Evolutionary conservation across 2,888 invertebrate species (phyloP).

Genomic region (Hemaris fuciformis): DNA sequence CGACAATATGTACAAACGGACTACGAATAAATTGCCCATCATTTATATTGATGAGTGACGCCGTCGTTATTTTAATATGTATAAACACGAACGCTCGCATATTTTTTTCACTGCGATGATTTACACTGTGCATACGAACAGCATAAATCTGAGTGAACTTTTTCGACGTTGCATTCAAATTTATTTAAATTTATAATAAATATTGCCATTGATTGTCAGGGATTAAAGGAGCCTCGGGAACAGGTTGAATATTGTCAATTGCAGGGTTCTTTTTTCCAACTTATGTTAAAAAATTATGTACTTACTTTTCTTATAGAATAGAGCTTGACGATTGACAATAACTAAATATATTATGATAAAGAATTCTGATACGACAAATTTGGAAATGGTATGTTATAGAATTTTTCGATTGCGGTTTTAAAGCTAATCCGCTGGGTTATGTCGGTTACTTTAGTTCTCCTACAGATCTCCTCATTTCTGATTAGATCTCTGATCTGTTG

Average conservation of each 20-base stretch:
- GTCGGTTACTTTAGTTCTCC: no score
- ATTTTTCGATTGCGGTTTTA: neutral
- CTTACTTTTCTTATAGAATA: neutral
- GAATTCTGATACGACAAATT: neutral
- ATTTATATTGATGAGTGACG: constrained; percentile 70
- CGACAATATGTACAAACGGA: constrained; percentile 66
- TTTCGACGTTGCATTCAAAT: neutral
- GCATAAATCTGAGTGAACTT: neutral
- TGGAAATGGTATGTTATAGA: neutral
- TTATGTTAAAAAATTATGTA: neutral
- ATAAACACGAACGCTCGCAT: neutral
- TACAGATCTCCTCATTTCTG: no score
- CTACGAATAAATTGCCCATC: constrained; percentile 65
- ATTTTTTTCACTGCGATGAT: neutral
- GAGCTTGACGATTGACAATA: no score
- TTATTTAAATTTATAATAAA: neutral
- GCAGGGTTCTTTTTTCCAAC: neutral
- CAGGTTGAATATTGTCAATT: neutral
- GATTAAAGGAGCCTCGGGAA: neutral
- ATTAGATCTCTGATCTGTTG: no score
- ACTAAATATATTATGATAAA: neutral
- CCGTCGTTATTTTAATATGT: constrained; percentile 21
- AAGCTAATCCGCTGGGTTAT: no score
- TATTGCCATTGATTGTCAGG: neutral
- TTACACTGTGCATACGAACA: neutral